Conservation (phyloP, 2,888 invertebrate species). For the Caenorhabditis sp. region DNA sequence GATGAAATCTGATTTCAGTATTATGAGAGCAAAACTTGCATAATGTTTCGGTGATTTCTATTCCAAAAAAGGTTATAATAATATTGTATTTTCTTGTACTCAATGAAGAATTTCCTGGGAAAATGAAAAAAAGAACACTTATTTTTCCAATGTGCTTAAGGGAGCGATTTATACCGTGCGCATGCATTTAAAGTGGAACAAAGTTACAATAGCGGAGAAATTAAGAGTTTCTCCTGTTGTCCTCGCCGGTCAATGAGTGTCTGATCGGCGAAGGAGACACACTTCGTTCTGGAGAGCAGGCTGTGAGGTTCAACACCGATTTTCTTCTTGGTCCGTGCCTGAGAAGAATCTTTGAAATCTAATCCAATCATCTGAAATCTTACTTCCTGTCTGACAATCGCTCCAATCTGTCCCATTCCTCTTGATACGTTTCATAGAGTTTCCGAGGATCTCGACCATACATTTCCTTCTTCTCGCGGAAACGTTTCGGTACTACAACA, state of each 20-base stretch:
- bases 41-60: conserved; percentile 4
- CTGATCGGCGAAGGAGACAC: conserved; percentile 65
- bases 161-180: no score
- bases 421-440: conserved; percentile 81
- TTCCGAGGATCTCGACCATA: conserved; percentile 81
- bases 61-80: not conserved
- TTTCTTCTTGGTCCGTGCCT: conserved; percentile 70
- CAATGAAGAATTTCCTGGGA: not conserved
- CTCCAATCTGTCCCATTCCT: conserved; percentile 82
- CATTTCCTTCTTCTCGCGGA: conserved; percentile 81
- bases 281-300: conserved; percentile 65
- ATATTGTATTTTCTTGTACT: not conserved
- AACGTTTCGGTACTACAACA: conserved; percentile 76
- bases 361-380: not conserved
- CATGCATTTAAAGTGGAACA: no score
- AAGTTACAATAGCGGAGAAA: not conserved
- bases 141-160: no score
- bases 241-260: conserved; percentile 54
- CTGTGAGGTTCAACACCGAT: conserved; percentile 68
- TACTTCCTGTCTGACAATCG: conserved; percentile 72
- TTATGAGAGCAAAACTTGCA: not conserved
- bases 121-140: not conserved
- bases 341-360: not conserved
- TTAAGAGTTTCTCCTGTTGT: conserved; percentile 51
- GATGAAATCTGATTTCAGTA: conserved; percentile 31